These are phyloP conservation scores for Dendrolimus punctatus DNA, from an alignment of 1,140 invertebrate genomes.

Conservation along the genomic window DNA sequence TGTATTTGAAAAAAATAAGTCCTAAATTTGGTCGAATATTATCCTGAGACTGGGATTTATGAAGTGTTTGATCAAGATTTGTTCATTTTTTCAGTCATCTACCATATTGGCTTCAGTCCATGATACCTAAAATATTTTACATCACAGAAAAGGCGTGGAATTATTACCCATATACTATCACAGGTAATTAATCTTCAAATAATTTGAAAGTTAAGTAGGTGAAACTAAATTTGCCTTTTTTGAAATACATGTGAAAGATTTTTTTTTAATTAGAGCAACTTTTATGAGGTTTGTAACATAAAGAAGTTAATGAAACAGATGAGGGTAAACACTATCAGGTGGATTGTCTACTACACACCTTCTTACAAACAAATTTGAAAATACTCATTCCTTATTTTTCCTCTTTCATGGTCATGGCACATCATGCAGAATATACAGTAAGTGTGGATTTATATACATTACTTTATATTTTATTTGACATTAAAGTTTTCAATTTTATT, in stretches of 20 bases:
- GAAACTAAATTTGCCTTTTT: slow-evolving; percentile 4
- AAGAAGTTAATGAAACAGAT: too few species aligned
- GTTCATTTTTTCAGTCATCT: slow-evolving; percentile 77
- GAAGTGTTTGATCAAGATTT: neutral
- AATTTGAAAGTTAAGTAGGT: neutral
- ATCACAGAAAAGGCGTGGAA: slow-evolving; percentile 96
- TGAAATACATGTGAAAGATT: slow-evolving; percentile 3
- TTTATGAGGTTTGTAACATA: too few species aligned
- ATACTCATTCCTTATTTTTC: slow-evolving; percentile 17
- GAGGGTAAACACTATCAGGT: too few species aligned
- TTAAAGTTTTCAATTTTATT: too few species aligned
- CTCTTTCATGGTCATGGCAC: slow-evolving; percentile 16
- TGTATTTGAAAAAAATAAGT: too few species aligned
- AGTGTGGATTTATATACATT: slow-evolving; percentile 20
- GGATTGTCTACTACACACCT: too few species aligned
- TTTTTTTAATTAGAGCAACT: neutral
- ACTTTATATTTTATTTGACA: too few species aligned
- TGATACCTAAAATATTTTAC: slow-evolving; percentile 93
- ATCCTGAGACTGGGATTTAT: too few species aligned
- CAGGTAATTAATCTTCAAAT: slow-evolving; percentile 74
- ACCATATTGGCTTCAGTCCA: slow-evolving; percentile 90
- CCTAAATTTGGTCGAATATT: too few species aligned
- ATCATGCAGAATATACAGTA: slow-evolving; percentile 51
- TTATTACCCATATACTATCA: slow-evolving; percentile 94
- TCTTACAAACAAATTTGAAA: too few species aligned